These are phyloP conservation scores for Xenopus petersii DNA, from an alignment of 2,797 vertebrate species.

Conservation along the genomic window DNA sequence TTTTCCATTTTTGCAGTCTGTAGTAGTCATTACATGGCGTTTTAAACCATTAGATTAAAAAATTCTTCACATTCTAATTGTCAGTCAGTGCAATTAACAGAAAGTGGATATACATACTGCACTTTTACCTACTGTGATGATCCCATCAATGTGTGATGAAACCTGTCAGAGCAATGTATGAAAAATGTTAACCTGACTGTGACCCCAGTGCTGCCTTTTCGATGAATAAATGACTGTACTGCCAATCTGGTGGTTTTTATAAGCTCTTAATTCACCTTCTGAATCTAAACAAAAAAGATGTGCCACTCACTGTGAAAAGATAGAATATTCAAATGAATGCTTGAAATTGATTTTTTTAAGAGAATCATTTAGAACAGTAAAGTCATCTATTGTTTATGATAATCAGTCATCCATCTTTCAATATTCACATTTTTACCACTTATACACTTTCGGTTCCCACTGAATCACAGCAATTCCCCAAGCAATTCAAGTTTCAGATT, in stretches of 20 bases:
- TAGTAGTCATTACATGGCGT: background rate
- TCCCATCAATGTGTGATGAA: constrained; percentile 43
- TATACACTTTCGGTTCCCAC: constrained; percentile 51
- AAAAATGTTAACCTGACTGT: constrained; percentile 42
- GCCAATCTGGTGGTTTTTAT: constrained; percentile 47
- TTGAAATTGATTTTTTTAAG: constrained; percentile 48
- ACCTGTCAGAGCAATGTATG: constrained; percentile 45
- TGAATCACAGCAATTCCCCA: constrained; percentile 40
- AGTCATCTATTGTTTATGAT: constrained; percentile 54
- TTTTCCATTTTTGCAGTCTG: too few species aligned
- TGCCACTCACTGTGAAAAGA: constrained; percentile 37
- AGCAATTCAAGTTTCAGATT: constrained; percentile 47
- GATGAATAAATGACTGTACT: constrained; percentile 48
- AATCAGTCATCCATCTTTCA: constrained; percentile 58
- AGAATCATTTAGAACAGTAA: constrained; percentile 46
- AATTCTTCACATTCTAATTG: constrained; percentile 21
- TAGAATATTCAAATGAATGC: constrained; percentile 34
- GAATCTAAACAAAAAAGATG: constrained; percentile 48
- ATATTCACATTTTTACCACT: constrained; percentile 41
- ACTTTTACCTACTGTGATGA: constrained; percentile 46
- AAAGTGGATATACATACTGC: constrained; percentile 28
- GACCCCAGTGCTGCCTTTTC: constrained; percentile 33
- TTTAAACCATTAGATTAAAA: background rate
- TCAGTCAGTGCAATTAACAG: constrained; percentile 30
- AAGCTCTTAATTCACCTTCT: constrained; percentile 48